Base-by-base conservation (phyloP, 1,140 invertebrate genomes). In the Drosophila micromelanica region DNA sequence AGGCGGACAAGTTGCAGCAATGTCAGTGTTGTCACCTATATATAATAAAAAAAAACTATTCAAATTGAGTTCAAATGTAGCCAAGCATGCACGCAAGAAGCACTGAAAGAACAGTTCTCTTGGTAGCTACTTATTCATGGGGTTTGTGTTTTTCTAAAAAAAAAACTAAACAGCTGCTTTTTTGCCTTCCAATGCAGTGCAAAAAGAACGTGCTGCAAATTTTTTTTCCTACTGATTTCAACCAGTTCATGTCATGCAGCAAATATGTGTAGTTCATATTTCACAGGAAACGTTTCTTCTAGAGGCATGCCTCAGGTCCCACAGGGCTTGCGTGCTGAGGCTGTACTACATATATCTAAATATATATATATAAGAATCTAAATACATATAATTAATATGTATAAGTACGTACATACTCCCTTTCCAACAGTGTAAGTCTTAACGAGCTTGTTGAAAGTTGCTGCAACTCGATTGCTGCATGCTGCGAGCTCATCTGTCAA, bases 371-470 rank as follows among this genome's bases (percentile, higher is more conserved):
- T 27, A 49, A 49, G 46, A 62, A 51, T 62, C n/a, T 37, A 42
- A 8, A 45, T 17, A 15, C 13, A 45, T 49, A 40, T 30, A n/a
- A 51, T 46, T n/a, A 55, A 37, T 54, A 42, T 64, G 45, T 45
- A 55, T 37, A 56, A 13, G 48, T 45, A 65, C 11, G 11, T 12
- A 13, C n/a, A n/a, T 46, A n/a, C 46, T 49, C 46, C 46, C 46
- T 49, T 13, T 11, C 13, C 45, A 61, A 30, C 6, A n/a, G 48
- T 17, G 56, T 37, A 42, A 8, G 55, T 17, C 38, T 64, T 86
- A 87, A 87, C 82, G 74, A 86, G 78, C 64, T 62, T 71, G 52
- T 61, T 73, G 69, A 75, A 67, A 65, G 57, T 42, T 67, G 52
- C 23, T 71, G n/a, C 59, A 55, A 38, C 37, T 49, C 23, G 60